A percentile compares a stretch with the other conserved stretches of the same genome.
Conservation (phyloP, 2,888 invertebrate genomes). For the Andrena marginata region DNA sequence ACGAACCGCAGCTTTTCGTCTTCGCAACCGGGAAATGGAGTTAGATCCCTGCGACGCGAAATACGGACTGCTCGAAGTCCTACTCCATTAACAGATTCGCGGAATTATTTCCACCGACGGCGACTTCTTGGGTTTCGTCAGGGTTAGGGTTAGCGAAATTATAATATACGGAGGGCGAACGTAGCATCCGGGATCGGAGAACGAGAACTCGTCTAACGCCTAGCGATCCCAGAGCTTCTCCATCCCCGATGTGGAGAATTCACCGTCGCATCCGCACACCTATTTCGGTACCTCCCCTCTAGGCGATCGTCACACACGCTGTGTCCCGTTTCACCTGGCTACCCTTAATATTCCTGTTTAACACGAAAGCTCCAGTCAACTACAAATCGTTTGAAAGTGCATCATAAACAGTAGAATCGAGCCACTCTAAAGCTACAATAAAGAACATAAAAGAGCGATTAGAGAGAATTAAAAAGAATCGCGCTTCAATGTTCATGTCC, state of each 20-base stretch:
- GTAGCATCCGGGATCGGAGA: slow-evolving; percentile 7
- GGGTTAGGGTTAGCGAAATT: not conserved
- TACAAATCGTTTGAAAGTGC: not conserved
- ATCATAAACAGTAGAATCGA: no score
- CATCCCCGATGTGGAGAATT: slow-evolving; percentile 20
- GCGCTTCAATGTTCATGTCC: no score
- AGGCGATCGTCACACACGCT: slow-evolving; percentile 15
- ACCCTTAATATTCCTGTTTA: not conserved
- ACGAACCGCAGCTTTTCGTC: not conserved
- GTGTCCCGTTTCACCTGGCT: slow-evolving; percentile 27
- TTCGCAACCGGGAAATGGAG: not conserved
- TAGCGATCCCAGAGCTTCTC: slow-evolving; percentile 41
- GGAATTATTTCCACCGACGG: not conserved
- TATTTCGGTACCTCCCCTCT: slow-evolving; percentile 50
- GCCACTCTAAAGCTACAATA: no score
- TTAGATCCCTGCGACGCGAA: not conserved
- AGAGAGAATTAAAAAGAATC: not conserved
- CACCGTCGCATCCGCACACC: slow-evolving; percentile 41
- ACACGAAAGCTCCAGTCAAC: not conserved
- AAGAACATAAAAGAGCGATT: not conserved
- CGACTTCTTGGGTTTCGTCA: not conserved
- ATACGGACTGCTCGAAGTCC: not conserved
- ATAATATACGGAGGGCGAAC: slow-evolving; percentile 11
- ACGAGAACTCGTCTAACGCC: slow-evolving; percentile 35
- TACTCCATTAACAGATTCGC: not conserved